A percentile compares a stretch with the other conserved stretches of the same genome.
phyloP scores from a whole-genome alignment of 2,888 invertebrate genomes.

The Ganaspis brasiliensis region DNA sequence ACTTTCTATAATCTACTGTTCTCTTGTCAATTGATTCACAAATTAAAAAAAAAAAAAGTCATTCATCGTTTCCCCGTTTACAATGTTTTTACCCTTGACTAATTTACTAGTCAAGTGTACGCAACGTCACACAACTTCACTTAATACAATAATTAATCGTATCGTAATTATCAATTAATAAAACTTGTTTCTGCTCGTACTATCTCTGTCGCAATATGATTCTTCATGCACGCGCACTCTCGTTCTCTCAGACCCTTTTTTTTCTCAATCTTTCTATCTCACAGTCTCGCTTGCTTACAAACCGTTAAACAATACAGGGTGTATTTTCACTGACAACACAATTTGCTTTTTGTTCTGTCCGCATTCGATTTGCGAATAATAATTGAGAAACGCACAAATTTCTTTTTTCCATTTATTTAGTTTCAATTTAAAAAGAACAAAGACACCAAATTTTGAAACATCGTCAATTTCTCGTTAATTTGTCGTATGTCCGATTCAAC shows the following conservation, averaged over 20 bases:
- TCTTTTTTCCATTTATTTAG: neutral
- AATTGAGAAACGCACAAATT: neutral
- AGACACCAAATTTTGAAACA: neutral
- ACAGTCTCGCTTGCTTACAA: slow-evolving; percentile 54
- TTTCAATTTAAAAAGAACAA: neutral
- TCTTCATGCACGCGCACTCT: slow-evolving; percentile 50
- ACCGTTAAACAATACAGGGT: slow-evolving; percentile 45
- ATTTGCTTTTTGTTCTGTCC: slow-evolving; percentile 28
- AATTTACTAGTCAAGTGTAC: slow-evolving; percentile 71
- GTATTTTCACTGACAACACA: slow-evolving; percentile 60
- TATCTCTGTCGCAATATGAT: slow-evolving; percentile 57
- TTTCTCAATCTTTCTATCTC: slow-evolving; percentile 45
- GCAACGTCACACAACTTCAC: slow-evolving; percentile 73
- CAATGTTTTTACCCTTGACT: slow-evolving; percentile 60
- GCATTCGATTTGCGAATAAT: slow-evolving; percentile 14
- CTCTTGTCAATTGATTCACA: neutral
- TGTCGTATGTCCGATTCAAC: slow-evolving; percentile 40
- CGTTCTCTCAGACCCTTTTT: slow-evolving; percentile 45
- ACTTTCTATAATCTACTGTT: neutral
- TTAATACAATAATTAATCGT: slow-evolving; percentile 77
- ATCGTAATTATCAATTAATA: slow-evolving; percentile 77
- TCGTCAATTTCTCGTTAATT: slow-evolving; percentile 21
- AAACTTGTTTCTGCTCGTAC: slow-evolving; percentile 73
- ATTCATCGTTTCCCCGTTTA: slow-evolving; percentile 42
- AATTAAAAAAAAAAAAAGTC: slow-evolving; percentile 53